Conservation (phyloP, 2,888 invertebrate species). For the Agrotis clavis region DNA sequence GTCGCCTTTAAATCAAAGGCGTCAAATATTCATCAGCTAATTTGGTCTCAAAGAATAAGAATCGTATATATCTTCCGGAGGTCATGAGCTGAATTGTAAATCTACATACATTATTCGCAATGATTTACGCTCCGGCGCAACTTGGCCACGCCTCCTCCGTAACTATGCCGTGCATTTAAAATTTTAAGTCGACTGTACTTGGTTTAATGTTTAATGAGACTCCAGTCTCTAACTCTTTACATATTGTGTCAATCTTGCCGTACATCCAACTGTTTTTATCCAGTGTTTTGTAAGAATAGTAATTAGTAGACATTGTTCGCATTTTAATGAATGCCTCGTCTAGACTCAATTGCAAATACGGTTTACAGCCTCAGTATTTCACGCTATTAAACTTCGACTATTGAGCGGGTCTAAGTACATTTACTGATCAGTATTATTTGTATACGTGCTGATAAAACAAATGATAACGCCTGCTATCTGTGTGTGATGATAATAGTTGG, state of each 20-base stretch:
- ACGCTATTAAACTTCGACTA: constrained; percentile 10
- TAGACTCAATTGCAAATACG: constrained; percentile 22
- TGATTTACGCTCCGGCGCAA: constrained; percentile 68
- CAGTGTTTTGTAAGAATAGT: constrained; percentile 37
- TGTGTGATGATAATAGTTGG: constrained; percentile 41
- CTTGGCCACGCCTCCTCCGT: constrained; percentile 55
- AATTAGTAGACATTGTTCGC: constrained; percentile 18
- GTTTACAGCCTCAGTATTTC: constrained; percentile 36
- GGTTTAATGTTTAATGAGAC: not conserved
- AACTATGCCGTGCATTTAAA: constrained; percentile 33
- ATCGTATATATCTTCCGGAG: constrained; percentile 67
- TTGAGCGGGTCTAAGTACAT: constrained; percentile 37
- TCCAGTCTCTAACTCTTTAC: constrained; percentile 9
- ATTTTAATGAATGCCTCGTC: constrained; percentile 28
- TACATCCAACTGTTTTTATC: not conserved
- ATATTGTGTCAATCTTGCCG: constrained; percentile 1
- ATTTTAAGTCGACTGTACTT: not conserved
- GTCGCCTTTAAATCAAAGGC: constrained; percentile 70
- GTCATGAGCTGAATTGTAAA: constrained; percentile 76
- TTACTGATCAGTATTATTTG: constrained; percentile 59
- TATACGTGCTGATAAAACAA: constrained; percentile 60
- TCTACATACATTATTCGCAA: constrained; percentile 51
- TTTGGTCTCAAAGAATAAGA: constrained; percentile 66
- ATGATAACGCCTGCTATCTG: constrained; percentile 60
- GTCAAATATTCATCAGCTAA: constrained; percentile 71